A percentile compares a stretch with the other conserved stretches of the same genome.
Conservation (phyloP, 2,888 invertebrate species). For the Quadriops clusia region DNA sequence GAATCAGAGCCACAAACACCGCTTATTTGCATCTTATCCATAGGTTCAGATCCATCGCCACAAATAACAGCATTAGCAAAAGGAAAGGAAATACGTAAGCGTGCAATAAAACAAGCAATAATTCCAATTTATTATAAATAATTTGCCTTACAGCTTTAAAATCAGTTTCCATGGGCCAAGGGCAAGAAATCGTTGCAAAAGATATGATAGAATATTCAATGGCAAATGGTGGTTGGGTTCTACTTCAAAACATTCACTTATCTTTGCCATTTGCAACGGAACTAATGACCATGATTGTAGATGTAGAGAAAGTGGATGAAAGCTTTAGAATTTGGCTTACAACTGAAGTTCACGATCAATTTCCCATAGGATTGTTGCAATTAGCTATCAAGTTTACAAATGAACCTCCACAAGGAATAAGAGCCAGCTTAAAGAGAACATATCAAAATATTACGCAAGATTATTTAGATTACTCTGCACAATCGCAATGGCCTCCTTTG, state of each 20-base stretch:
- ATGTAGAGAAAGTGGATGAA: constrained; percentile 71
- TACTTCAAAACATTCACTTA: constrained; percentile 92
- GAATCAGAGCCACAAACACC: constrained; percentile 85
- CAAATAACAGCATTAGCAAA: constrained; percentile 83
- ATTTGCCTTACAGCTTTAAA: constrained; percentile 47
- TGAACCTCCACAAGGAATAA: constrained; percentile 92
- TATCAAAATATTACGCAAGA: constrained; percentile 86
- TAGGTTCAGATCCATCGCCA: constrained; percentile 93
- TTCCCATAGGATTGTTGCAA: constrained; percentile 79
- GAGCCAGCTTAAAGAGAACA: constrained; percentile 87
- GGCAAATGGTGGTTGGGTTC: constrained; percentile 75
- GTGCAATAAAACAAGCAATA: neutral
- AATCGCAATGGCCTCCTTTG: constrained; percentile 87
- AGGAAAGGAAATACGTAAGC: constrained; percentile 68
- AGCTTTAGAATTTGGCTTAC: constrained; percentile 88
- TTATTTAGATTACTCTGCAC: constrained; percentile 80
- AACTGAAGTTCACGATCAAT: constrained; percentile 85
- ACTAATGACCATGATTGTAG: constrained; percentile 77
- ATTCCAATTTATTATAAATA: neutral
- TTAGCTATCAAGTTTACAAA: constrained; percentile 96
- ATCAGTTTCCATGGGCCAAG: constrained; percentile 95
- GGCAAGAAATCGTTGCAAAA: constrained; percentile 58
- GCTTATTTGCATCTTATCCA: constrained; percentile 83
- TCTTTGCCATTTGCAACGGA: constrained; percentile 89
- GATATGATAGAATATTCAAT: constrained; percentile 35